Percentiles rank a stretch among this genome's conserved stretches.
Evolutionary conservation across 2,797 vertebrate genomes (phyloP).

Genomic region (Sphenopsis melanotis): DNA sequence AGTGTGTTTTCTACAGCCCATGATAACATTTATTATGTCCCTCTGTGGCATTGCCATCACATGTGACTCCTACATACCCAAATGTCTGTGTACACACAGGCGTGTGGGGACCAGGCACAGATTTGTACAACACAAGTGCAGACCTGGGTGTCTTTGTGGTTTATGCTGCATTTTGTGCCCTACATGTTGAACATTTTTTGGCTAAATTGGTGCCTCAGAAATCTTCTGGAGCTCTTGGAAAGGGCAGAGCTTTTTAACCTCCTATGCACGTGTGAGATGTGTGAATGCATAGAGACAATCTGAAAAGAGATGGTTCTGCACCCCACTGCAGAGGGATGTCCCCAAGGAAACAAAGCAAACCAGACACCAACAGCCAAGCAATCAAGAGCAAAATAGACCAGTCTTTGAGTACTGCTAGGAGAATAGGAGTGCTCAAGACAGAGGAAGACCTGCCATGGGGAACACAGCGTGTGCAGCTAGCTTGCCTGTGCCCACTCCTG

Average conservation of each 20-base stretch:
- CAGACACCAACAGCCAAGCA: neutral
- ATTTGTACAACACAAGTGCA: neutral
- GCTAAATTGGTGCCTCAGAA: neutral
- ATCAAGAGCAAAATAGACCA: neutral
- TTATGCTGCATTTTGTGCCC: neutral
- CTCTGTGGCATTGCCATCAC: neutral
- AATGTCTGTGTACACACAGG: neutral
- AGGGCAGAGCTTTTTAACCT: neutral
- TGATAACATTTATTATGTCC: neutral
- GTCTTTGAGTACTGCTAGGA: neutral
- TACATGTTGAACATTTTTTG: neutral
- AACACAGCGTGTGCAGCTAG: neutral
- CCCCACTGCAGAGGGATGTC: neutral
- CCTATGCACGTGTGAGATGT: neutral
- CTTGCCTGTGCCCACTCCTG: neutral
- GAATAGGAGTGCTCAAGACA: neutral
- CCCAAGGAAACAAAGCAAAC: neutral
- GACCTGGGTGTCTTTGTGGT: neutral
- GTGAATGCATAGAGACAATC: neutral
- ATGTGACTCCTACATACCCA: accelerated
- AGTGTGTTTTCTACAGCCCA: neutral
- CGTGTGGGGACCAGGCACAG: accelerated
- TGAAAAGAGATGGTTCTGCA: neutral
- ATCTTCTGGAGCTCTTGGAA: neutral
- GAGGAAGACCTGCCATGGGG: neutral